A percentile compares a stretch with the other conserved stretches of the same genome.
These are phyloP conservation scores for Papilio polyxenes DNA, from an alignment of 1,140 invertebrate species.

Conservation along the genomic window DNA sequence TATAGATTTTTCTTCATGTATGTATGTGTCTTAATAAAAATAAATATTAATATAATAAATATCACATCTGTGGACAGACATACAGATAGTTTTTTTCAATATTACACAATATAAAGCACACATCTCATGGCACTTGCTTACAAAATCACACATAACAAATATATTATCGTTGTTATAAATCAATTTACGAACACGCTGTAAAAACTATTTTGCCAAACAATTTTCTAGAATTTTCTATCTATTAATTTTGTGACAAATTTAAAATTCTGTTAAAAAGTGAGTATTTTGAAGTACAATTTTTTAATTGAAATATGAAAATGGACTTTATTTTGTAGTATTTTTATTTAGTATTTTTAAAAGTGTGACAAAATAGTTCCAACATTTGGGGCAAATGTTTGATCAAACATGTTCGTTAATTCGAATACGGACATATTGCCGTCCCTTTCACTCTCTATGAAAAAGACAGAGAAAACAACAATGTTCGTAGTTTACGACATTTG, in stretches of 20 bases:
- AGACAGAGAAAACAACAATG: neutral
- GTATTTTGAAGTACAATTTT: no score
- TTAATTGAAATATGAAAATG: no score
- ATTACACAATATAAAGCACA: constrained; percentile 40
- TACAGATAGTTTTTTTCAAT: constrained; percentile 27
- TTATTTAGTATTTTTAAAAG: no score
- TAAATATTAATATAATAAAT: neutral
- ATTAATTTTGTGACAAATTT: no score
- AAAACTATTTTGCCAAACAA: neutral
- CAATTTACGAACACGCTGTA: constrained; percentile 17
- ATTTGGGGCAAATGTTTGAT: no score
- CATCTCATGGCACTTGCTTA: constrained; percentile 40
- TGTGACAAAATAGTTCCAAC: no score
- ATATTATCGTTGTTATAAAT: constrained; percentile 31
- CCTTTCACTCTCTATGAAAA: no score
- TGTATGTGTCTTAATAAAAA: neutral
- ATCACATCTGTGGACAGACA: neutral
- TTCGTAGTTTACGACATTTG: neutral
- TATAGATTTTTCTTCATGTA: neutral
- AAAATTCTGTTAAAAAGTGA: no score
- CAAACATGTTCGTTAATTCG: no score
- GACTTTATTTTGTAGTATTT: no score
- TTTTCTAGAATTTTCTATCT: no score
- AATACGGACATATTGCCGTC: no score
- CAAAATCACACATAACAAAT: constrained; percentile 33